Evolutionary conservation across 2,888 invertebrate species (phyloP).

Genomic region (Gnatocerus cornutus): DNA sequence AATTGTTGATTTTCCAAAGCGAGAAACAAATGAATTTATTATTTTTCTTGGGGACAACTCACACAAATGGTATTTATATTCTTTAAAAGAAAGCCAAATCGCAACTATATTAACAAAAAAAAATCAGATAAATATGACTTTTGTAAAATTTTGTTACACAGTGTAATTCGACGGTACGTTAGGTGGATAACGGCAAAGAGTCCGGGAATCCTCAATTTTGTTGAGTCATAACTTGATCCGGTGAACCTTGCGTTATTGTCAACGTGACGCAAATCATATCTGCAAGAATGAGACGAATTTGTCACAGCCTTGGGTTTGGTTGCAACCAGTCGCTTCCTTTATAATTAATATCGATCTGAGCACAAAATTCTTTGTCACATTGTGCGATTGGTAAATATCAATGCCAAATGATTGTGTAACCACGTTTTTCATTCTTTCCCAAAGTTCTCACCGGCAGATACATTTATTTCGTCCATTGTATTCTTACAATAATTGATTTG

Average conservation of each 20-base stretch:
- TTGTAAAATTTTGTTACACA: too few relatives aligned
- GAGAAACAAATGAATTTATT: too few relatives aligned
- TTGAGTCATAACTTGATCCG: constrained; percentile 9
- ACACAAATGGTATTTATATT: too few relatives aligned
- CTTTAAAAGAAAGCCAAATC: too few relatives aligned
- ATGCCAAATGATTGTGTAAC: constrained; percentile 27
- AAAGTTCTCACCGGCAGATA: too few relatives aligned
- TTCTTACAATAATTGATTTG: too few relatives aligned
- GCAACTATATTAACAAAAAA: too few relatives aligned
- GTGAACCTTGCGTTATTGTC: background rate
- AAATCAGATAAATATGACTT: constrained; percentile 13
- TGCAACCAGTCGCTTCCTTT: constrained; percentile 2
- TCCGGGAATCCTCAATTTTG: background rate
- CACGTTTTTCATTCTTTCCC: background rate
- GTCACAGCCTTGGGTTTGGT: constrained; percentile 15
- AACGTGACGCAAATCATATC: constrained; percentile 13
- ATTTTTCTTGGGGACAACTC: too few relatives aligned
- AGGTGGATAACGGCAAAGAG: background rate
- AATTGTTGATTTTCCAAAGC: too few relatives aligned
- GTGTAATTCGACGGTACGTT: too few relatives aligned
- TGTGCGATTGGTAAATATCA: constrained; percentile 26
- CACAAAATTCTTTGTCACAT: too few relatives aligned
- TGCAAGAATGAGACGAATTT: background rate
- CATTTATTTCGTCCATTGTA: too few relatives aligned
- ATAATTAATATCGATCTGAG: background rate